Conservation (phyloP, 2,113 vertebrate genomes). For the Archilochus colubris region DNA sequence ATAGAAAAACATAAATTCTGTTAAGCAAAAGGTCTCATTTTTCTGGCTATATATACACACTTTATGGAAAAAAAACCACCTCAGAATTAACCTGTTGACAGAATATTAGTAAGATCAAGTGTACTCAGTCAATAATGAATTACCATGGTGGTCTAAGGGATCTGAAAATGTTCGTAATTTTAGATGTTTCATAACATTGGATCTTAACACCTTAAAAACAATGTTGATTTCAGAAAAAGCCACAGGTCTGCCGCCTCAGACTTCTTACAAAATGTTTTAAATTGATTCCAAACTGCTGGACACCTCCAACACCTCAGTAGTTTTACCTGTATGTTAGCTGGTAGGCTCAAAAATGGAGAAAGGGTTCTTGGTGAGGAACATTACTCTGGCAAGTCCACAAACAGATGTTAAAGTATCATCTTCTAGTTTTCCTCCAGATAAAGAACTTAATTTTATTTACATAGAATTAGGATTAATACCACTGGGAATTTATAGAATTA, state of each 20-base stretch:
- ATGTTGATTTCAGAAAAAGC: neutral
- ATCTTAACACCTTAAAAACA: neutral
- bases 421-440: neutral
- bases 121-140: neutral
- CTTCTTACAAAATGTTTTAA: neutral
- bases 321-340: neutral
- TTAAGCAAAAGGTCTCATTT: neutral
- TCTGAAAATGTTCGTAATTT: neutral
- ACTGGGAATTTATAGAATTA: neutral
- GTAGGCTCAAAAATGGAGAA: neutral
- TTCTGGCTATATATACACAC: neutral
- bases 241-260: neutral
- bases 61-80: neutral
- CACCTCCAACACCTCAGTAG: neutral
- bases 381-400: neutral
- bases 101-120: neutral
- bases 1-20: conserved; percentile 30
- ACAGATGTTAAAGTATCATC: neutral
- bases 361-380: neutral
- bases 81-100: neutral
- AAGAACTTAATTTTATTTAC: neutral
- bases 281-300: neutral
- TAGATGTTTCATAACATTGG: neutral
- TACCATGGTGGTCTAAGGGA: neutral
- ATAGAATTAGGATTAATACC: neutral